Percentiles rank a stretch among this genome's conserved stretches.
phyloP scores from a whole-genome alignment of 2,888 invertebrate genomes.

The Drosophila siamana region DNA sequence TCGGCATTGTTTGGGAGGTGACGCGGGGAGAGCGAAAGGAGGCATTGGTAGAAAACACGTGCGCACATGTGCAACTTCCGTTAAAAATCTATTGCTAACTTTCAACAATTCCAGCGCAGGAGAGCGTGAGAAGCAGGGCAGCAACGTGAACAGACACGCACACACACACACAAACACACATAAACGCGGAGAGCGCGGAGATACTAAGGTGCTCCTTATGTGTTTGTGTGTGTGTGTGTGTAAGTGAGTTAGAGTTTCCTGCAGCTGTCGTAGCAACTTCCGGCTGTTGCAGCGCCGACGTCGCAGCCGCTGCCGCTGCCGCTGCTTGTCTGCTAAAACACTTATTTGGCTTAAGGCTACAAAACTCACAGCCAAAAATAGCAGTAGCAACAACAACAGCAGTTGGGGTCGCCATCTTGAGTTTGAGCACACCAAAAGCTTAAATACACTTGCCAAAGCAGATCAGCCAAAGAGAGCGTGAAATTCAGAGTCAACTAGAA shows the following conservation, averaged over 20 bases:
- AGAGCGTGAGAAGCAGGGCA: slow-evolving; percentile 27
- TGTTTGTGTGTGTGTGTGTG: slow-evolving; percentile 46
- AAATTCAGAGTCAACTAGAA: background rate
- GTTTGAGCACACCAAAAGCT: slow-evolving; percentile 26
- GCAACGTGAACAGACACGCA: slow-evolving; percentile 42
- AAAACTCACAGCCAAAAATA: slow-evolving; percentile 77
- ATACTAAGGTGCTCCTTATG: slow-evolving; percentile 45
- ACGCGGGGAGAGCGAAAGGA: background rate
- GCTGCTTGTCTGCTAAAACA: slow-evolving; percentile 72
- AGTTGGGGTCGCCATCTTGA: slow-evolving; percentile 37
- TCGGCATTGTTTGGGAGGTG: background rate
- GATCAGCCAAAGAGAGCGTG: background rate
- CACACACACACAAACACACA: slow-evolving; percentile 40
- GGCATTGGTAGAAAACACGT: slow-evolving; percentile 67
- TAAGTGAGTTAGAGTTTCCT: slow-evolving; percentile 81
- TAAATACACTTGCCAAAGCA: slow-evolving; percentile 41
- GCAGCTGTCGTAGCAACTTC: slow-evolving; percentile 82
- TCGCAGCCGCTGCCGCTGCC: slow-evolving; percentile 27
- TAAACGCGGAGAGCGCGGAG: slow-evolving; percentile 24
- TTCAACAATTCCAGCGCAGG: slow-evolving; percentile 70
- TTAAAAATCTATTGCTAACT: slow-evolving; percentile 81
- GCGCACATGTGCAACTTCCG: slow-evolving; percentile 83
- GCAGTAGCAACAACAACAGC: slow-evolving; percentile 43
- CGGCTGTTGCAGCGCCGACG: slow-evolving; percentile 67
- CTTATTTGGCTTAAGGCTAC: slow-evolving; percentile 80